Evolutionary conservation across 2,797 vertebrate species (phyloP), one percentile per base, ranked within the genome.

Genomic region (Epinephelus awoara): DNA sequence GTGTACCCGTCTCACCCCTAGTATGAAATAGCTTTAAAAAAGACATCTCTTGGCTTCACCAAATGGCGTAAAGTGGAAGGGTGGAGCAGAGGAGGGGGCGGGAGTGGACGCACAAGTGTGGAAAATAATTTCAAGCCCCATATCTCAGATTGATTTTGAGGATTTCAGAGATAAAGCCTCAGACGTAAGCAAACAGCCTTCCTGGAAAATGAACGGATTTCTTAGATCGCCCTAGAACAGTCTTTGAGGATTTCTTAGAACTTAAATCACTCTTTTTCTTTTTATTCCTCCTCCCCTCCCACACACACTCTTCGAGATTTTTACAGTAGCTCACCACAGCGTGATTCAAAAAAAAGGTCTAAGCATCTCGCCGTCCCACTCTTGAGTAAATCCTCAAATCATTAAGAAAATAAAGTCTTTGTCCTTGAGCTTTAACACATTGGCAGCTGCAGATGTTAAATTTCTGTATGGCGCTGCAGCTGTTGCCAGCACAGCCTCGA

Each of bases 81-180:
- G 23, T 21, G 44, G 34, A 61, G 58, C 29, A 5, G 44, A 0
- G 0, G 38, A 25, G 15, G 21, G 13, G 21, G 17, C 0, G 2
- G 15, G n/a, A 0, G 19, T 58, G 44, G 46, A 68, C 38, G 55
- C 40, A 49, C 44, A 34, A n/a, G 44, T 57, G 72, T 54, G n/a
- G 51, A 69, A 82, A 83, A 87, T 78, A 27, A 88, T 86, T 81
- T 86, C 66, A 79, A 85, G 78, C 78, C 61, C 87, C 62, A 80
- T 85, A 77, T 85, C 78, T 77, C 66, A 56, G 79, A 87, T 84
- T 89, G 80, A 86, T 84, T 89, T 67, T 15, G 65, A 86, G 80
- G 85, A 89, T 86, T 90, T 81, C 6, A 58, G 57, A 86, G 84
- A 81, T 84, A 79, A 82, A 73, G 25, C 68, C 67, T 81, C 47